phyloP scores from a whole-genome alignment of 2,797 vertebrate species.

The Dicrostonyx torquatus region DNA sequence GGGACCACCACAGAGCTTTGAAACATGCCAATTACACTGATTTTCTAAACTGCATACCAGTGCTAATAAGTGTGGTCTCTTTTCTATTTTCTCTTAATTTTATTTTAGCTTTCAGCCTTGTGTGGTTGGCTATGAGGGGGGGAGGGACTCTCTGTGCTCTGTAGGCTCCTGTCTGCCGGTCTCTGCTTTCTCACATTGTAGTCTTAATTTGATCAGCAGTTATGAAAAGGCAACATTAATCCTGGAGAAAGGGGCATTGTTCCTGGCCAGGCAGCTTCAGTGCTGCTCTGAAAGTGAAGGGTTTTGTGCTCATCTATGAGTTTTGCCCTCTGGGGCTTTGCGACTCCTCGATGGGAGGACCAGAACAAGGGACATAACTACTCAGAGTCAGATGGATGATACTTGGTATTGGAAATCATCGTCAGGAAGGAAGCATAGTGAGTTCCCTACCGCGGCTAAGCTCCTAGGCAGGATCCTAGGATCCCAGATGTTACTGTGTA shows the following conservation, averaged over 20 bases:
- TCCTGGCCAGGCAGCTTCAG: conserved; percentile 34
- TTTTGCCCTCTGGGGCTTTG: conserved; percentile 54
- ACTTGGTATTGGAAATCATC: neutral
- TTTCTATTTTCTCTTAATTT: conserved; percentile 65
- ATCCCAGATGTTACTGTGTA: neutral
- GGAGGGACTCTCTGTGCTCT: neutral
- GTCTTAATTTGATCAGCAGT: conserved; percentile 80
- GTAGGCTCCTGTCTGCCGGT: conserved; percentile 53
- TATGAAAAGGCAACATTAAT: conserved; percentile 80
- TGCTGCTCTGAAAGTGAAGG: conserved; percentile 65
- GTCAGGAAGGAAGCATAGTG: neutral
- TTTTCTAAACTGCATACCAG: conserved; percentile 69
- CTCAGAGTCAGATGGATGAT: conserved; percentile 29
- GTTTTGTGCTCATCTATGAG: conserved; percentile 67
- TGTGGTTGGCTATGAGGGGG: neutral
- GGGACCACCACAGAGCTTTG: neutral
- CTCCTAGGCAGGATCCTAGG: neutral
- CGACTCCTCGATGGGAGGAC: conserved; percentile 40
- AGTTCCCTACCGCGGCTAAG: neutral
- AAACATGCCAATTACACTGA: conserved; percentile 59
- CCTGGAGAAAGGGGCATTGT: conserved; percentile 70
- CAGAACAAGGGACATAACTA: conserved; percentile 44
- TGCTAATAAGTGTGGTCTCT: conserved; percentile 62
- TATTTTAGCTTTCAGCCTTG: conserved; percentile 63
- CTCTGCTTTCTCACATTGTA: conserved; percentile 61